Base-by-base conservation (phyloP, 2,113 vertebrate genomes). In the Enhydra lutris region DNA sequence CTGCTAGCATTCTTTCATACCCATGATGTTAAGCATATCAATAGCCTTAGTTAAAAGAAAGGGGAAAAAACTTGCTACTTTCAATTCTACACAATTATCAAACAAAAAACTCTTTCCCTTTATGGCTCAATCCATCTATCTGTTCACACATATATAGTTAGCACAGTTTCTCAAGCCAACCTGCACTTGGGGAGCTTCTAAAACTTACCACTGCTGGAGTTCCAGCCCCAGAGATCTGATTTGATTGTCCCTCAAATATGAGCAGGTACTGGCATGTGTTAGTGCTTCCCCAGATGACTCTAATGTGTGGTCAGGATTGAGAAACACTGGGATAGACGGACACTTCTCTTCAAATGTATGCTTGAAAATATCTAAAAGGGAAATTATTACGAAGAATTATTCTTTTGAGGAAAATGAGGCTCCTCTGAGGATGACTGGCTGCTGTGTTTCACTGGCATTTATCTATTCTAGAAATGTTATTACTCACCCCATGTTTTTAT, bases 251-350 rank as follows among this genome's bases (percentile, higher is more conserved):
- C 39, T 34, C 1, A 10, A 1, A 10, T 20, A 21, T 26, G 1
- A 79, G 18, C 6, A 45, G 18, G 3, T 2, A 7, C 9, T 10
- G 8, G 14, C 7, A 15, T 26, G 1, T 17, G 6, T 86, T 20
- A 50, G 6, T 4, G 14, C n/a, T 47, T 55, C n/a, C 17, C 59
- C 47, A n/a, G 26, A 23, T 34, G 83, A 67, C 1, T 26, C 10
- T 5, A 0, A 0, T 1, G 8, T 14, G 4, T 7, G 55, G 45
- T 24, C 73, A 50, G 14, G 11, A 52, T 13, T 42, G 26, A 82
- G 59, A 81, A 91, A 47, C 23, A 7, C 2, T 7, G 65, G 57
- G 6, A 18, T 34, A 63, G 31, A 26, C 3, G 0, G 18, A 59
- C 8, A 24, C 6, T 7, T 42, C 7, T 50, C 24, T 94, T 67